Evolutionary conservation across 2,888 invertebrate genomes (phyloP), one percentile per base, ranked within the genome.

Genomic region (Panzeria rudis): DNA sequence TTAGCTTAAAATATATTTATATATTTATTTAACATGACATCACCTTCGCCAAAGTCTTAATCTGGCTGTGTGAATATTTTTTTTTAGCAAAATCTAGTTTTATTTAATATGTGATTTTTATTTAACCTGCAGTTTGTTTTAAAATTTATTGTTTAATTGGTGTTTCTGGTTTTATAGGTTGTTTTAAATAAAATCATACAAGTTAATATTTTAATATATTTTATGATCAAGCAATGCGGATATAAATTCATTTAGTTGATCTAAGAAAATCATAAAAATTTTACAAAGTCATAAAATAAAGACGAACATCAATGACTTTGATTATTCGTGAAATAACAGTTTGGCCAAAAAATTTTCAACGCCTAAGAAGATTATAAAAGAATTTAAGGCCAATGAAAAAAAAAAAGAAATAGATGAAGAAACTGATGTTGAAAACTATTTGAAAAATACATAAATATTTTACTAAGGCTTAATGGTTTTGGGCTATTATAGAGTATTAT

Each of bases 71-170:
- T 32, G 47, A 47, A 41, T 76, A 32, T 54, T 41, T 68, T 41
- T 35, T 32, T 52, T 25, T 59, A 32, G 38, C 38, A 56, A 72
- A 72, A 80, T 79, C 79, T 64, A 66, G 72, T 72, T 80, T 80
- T 64, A 29, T 69, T 61, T 32, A 20, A 50, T 11, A 23, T 15
- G 20, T 41, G 2, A n/a, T 41, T 41, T 41, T 32, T 15, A 32
- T 61, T 66, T 41, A 81, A 81, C 47, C 38, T 59, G 68, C 61
- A 23, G 13, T 25, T 35, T 71, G 9, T 13, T 47, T 69, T 61
- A 29, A 25, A 38, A 35, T 66, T 72, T 50, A 59, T 20, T 59
- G 11, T 52, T 38, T 20, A 59, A 52, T 44, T 80, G 17, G 9
- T 25, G 25, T 59, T n/a, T 81, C 56, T 72, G 47, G 66, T 73